Evolutionary conservation across 2,888 invertebrate genomes (phyloP).

Genomic region (Silvanus unidentatus): DNA sequence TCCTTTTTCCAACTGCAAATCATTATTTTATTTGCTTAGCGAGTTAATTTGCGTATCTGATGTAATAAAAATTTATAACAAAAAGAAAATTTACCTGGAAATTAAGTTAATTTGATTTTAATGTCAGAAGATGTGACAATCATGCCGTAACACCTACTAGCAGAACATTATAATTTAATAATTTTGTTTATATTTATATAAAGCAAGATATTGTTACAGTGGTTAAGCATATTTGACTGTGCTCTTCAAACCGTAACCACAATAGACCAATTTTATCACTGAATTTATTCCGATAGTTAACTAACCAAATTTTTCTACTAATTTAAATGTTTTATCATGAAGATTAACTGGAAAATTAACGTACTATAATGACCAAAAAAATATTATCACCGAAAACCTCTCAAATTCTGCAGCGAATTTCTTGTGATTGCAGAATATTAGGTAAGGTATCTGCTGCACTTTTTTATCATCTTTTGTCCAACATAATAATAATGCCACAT

Average conservation of each 20-base stretch:
- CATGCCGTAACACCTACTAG: conserved; percentile 46
- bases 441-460: no score
- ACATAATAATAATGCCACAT: no score
- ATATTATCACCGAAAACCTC: not conserved
- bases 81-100: conserved; percentile 26
- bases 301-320: conserved; percentile 3
- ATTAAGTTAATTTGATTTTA: conserved; percentile 45
- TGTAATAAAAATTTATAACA: conserved; percentile 24
- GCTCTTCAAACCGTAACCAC: conserved; percentile 27
- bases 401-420: no score
- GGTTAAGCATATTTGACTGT: conserved; percentile 35
- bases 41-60: conserved; percentile 39
- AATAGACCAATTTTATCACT: conserved; percentile 9
- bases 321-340: not conserved
- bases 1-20: no score
- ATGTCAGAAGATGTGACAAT: conserved; percentile 44
- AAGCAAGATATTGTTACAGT: conserved; percentile 34
- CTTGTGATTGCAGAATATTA: no score
- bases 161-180: conserved; percentile 47
- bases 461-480: no score
- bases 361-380: not conserved
- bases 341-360: not conserved
- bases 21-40: conserved; percentile 3
- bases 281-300: conserved; percentile 1
- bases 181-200: conserved; percentile 40